Base-by-base conservation (phyloP, 2,888 invertebrate species). In the Hedychridium roseum region DNA sequence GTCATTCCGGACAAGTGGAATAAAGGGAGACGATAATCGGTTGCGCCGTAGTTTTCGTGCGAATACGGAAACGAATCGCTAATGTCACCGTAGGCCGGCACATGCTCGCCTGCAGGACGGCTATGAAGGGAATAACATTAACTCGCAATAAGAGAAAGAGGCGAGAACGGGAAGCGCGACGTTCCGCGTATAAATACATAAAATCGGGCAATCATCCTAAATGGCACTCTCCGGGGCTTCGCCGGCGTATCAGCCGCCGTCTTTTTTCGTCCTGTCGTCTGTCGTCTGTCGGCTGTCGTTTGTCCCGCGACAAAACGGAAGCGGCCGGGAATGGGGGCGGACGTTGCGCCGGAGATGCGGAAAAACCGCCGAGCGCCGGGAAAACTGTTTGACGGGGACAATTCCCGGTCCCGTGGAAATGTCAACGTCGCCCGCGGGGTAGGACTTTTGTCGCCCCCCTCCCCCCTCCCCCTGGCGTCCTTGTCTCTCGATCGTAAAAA, bases 201-300 rank as follows among this genome's bases (percentile, higher is more conserved):
- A 74, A 63, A 75, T 74, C 73, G 59, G 63, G 72, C 71, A 73
- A 74, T 74, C 75, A 74, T 70, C 71, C 69, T 69, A 73, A 76
- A 71, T 68, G 76, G 71, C 50, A n/a, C n/a, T n/a, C n/a, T n/a
- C n/a, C n/a, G n/a, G n/a, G n/a, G 58, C 43, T 43, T 21, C 12
- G 38, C 32, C 18, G 34, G 40, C 17, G 31, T 42, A 51, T 50
- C 51, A 48, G 43, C 46, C 44, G 46, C 30, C 62, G 60, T 60
- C 59, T 65, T 71, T 65, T 71, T 69, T 60, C 56, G 55, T 59
- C 53, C 60, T 66, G 65, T 62, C 60, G 59, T 62, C 43, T 43
- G 54, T 54, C 53, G 54, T 49, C 62, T 60, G 66, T 66, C 63
- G 64, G 61, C 63, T 66, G 71, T 73, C 71, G 66, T 74, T 71